A percentile compares a stretch with the other conserved stretches of the same genome.
Conservation (phyloP, 2,888 invertebrate genomes). For the Melanophora roralis region DNA sequence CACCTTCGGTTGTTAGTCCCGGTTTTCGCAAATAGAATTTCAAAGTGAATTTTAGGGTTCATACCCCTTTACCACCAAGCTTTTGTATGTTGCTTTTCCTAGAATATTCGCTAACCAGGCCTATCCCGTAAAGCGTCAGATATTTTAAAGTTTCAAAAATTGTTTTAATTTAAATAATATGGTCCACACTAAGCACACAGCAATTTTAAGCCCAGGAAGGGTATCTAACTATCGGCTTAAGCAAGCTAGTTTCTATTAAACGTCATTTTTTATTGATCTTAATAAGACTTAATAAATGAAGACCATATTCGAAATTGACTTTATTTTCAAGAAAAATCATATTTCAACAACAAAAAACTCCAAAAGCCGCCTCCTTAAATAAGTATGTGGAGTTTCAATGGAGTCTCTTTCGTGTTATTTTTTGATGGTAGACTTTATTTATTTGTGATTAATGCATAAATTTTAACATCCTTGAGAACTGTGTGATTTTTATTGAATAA, state of each 20-base stretch:
- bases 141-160: too few species aligned
- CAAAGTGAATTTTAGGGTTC: too few species aligned
- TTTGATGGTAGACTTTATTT: constrained; percentile 49
- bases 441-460: constrained; percentile 62
- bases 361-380: constrained; percentile 52
- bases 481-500: constrained; percentile 62
- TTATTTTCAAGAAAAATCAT: constrained; percentile 56
- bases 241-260: not conserved
- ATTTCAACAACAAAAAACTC: constrained; percentile 48
- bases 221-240: constrained; percentile 14
- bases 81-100: too few species aligned
- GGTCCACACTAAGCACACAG: too few species aligned
- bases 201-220: not conserved
- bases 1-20: too few species aligned
- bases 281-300: constrained; percentile 27
- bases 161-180: too few species aligned
- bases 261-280: constrained; percentile 39
- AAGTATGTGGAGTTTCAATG: constrained; percentile 39
- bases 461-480: constrained; percentile 62
- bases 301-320: constrained; percentile 56
- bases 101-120: too few species aligned
- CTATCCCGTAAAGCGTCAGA: too few species aligned
- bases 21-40: too few species aligned
- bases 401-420: constrained; percentile 23
- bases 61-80: too few species aligned